Evolutionary conservation across 1,140 invertebrate genomes (phyloP).

Genomic region (Listronotus oregonensis): DNA sequence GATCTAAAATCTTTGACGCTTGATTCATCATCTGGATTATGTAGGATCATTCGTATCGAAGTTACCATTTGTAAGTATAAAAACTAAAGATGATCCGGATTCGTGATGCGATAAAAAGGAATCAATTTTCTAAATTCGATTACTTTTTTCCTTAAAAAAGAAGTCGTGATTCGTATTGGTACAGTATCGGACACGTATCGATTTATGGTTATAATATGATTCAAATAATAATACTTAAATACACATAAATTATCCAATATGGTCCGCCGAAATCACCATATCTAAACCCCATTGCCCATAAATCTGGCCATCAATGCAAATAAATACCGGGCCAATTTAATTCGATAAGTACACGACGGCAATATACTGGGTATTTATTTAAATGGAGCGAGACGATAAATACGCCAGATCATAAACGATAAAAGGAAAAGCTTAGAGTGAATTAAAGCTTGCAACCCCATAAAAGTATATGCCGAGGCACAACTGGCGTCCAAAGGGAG

Average conservation of each 20-base stretch:
- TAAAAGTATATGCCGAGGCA: slow-evolving; percentile 37
- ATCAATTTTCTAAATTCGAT: too few species aligned
- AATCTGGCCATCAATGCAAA: slow-evolving; percentile 31
- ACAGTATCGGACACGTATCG: too few species aligned
- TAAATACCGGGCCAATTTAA: slow-evolving; percentile 29
- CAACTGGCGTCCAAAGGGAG: slow-evolving; percentile 24
- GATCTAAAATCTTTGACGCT: too few species aligned
- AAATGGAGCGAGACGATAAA: slow-evolving; percentile 47
- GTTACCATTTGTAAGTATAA: too few species aligned
- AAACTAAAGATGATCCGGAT: too few species aligned
- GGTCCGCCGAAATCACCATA: slow-evolving; percentile 8
- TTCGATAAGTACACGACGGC: slow-evolving; percentile 27
- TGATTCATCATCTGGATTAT: too few species aligned
- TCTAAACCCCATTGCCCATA: slow-evolving; percentile 11
- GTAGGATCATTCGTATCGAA: too few species aligned
- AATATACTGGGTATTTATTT: slow-evolving; percentile 33
- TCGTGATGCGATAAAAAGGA: too few species aligned
- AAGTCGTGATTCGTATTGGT: too few species aligned
- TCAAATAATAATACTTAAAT: neutral
- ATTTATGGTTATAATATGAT: too few species aligned
- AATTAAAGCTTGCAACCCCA: slow-evolving; percentile 46
- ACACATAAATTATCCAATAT: neutral
- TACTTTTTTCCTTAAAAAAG: too few species aligned
- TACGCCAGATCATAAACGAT: slow-evolving; percentile 44
- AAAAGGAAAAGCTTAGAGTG: slow-evolving; percentile 45